Conservation (phyloP, 2,888 invertebrate genomes). For the Encarsia formosa region DNA sequence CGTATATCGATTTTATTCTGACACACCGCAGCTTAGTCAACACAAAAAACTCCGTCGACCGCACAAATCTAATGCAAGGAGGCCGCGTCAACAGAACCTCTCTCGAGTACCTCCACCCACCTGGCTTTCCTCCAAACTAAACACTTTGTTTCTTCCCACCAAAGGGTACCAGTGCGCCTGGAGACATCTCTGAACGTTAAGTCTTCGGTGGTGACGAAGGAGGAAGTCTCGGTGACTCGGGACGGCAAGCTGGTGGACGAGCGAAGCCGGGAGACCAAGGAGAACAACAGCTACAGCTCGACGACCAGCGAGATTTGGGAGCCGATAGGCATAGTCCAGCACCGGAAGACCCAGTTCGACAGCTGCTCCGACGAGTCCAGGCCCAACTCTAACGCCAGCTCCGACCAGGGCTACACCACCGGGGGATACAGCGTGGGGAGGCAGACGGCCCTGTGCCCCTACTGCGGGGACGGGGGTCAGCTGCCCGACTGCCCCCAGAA, state of each 20-base stretch:
- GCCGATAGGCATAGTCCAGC: slow-evolving; percentile 52
- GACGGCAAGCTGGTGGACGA: slow-evolving; percentile 69
- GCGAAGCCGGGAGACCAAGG: slow-evolving; percentile 65
- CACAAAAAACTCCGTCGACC: not conserved
- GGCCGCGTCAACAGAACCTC: too few species aligned
- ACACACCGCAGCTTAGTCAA: slow-evolving; percentile 6
- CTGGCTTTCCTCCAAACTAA: too few species aligned
- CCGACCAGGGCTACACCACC: slow-evolving; percentile 48
- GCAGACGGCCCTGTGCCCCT: slow-evolving; percentile 35
- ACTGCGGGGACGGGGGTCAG: slow-evolving; percentile 34
- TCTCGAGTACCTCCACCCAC: too few species aligned
- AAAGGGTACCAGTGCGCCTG: slow-evolving; percentile 63
- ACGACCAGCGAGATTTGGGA: slow-evolving; percentile 66
- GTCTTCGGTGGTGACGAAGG: slow-evolving; percentile 66
- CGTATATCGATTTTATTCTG: too few species aligned
- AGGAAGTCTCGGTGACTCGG: slow-evolving; percentile 66
- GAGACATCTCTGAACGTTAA: slow-evolving; percentile 70
- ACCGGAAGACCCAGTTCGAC: slow-evolving; percentile 43
- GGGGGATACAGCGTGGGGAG: slow-evolving; percentile 46
- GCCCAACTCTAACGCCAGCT: slow-evolving; percentile 48
- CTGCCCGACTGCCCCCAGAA: slow-evolving; percentile 26
- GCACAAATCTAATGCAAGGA: too few species aligned
- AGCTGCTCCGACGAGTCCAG: slow-evolving; percentile 48
- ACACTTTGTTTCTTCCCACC: too few species aligned
- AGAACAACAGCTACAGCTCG: slow-evolving; percentile 66